Evolutionary conservation across 35 echinoderm and acorn worm genomes (phyloP), one percentile per base, ranked within the genome.

Genomic region (Apostichopus japonicus): DNA sequence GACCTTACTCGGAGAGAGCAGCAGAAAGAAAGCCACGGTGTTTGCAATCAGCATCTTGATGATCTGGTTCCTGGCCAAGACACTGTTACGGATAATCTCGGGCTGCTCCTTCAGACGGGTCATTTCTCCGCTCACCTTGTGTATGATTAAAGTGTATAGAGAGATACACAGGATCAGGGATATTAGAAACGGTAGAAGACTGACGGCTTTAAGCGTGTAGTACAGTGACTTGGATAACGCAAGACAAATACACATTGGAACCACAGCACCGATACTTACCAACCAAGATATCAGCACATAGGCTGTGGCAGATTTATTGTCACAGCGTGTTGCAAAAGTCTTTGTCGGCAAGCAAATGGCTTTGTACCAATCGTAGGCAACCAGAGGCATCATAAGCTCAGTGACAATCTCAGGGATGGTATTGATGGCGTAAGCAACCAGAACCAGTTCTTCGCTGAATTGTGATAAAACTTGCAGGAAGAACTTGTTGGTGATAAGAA

Each of bases 21-120:
- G 54, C 51, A 83, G 6, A 14, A 83, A 83, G 51, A 83, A 83
- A 10, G 79, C 44, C 11, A 13, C 79, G 7, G 79, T 83, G 79
- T 83, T 83, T 83, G 79, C 79, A 21, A 83, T 83, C 79, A 83
- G 24, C 79, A 83, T 83, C n/a, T 83, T 83, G 19, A 83, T 55
- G 54, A 83, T 83, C 51, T 83, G 79, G 54, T 83, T 83, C 33
- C 79, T 44, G 5, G 79, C 79, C 24, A 83, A 10, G 23, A 83
- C 51, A 54, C 33, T 55, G 3, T 54, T 55, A 6, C 54, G 79
- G 0, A 54, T 55, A 5, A 55, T 54, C 8, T 44, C 44, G 8
- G 79, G 79, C 19, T 83, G 79, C 16, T 83, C 79, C 51, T 54
- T 83, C 8, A 56, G 79, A 0, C 79, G 79, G 7, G 51, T 15